Evolutionary conservation across 2,113 vertebrate species (phyloP).

Genomic region (Vidua macroura): DNA sequence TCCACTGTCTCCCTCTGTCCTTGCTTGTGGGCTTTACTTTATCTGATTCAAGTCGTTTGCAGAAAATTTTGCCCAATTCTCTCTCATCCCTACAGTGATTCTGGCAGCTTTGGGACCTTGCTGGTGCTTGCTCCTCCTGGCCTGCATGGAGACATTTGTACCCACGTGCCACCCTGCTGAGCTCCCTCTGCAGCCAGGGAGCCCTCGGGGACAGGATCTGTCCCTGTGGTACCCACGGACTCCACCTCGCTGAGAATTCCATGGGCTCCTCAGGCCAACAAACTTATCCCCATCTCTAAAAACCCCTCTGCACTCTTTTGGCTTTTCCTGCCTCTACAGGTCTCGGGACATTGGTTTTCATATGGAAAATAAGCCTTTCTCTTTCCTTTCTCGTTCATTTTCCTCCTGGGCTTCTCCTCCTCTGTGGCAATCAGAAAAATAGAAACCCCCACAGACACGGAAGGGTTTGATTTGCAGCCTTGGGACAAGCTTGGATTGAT

Average conservation of each 20-base stretch:
- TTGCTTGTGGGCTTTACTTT: not conserved
- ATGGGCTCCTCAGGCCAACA: fast-evolving
- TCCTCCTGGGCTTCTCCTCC: not conserved
- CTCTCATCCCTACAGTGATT: not conserved
- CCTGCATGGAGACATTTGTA: fast-evolving
- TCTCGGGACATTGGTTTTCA: not conserved
- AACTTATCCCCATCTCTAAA: not conserved
- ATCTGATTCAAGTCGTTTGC: not conserved
- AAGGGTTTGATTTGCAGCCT: not conserved
- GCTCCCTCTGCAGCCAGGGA: not conserved
- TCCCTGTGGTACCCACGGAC: too few relatives aligned
- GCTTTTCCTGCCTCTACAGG: not conserved
- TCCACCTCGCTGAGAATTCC: fast-evolving
- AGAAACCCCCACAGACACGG: not conserved
- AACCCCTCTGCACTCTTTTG: fast-evolving
- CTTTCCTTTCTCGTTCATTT: not conserved
- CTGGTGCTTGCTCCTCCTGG: not conserved
- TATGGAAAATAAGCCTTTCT: not conserved
- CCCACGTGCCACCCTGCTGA: not conserved
- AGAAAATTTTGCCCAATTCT: not conserved
- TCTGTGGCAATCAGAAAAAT: not conserved
- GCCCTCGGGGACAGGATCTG: fast-evolving
- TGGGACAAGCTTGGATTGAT: not conserved
- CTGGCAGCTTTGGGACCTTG: not conserved
- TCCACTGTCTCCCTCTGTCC: not conserved